Evolutionary conservation across 2,797 vertebrate genomes (phyloP), one percentile per base, ranked within the genome.

Genomic region (Micrastur ruficollis): DNA sequence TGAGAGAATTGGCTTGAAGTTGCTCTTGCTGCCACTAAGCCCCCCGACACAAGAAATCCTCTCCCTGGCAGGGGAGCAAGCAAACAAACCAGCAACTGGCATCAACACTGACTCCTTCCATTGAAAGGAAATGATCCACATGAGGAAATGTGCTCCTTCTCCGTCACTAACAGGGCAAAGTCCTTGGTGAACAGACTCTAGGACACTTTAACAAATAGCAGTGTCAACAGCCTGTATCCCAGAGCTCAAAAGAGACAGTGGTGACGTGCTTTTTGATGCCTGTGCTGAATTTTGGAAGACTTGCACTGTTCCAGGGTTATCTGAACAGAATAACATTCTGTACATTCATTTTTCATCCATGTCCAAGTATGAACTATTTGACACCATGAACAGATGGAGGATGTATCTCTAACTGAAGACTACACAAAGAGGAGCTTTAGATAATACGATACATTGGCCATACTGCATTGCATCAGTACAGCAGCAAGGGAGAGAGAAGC

Each of bases 241-340:
- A 86, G 75, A 61, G 46, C 49, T 78, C 34, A 34, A 4, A 63
- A 81, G 75, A 68, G 62, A 76, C 17, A 15, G 15, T 29, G 26
- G 32, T 68, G 72, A 65, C 5, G 12, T 31, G 40, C 29, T 76
- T 85, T 85, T 63, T 72, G 85, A 0, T 68, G 79, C 42, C 67
- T 83, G 56, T 88, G 65, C 32, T 91, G 84, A 56, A n/a, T 65
- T 95, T 22, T 67, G 75, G 72, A 73, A 92, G 29, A 23, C 14
- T 52, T 61, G 62, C 31, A 17, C 53, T 58, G 15, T 59, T 72
- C 19, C 52, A n/a, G 42, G 21, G 12, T 74, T 92, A 50, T 27
- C 36, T 19, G 22, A 84, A 40, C 8, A 31, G 70, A 72, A 55
- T 44, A 18, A 44, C 44, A 19, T 44, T 44, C 44, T 44, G 44